Evolutionary conservation across 2,113 vertebrate genomes (phyloP).

Genomic region (Pleuronectes platessa): DNA sequence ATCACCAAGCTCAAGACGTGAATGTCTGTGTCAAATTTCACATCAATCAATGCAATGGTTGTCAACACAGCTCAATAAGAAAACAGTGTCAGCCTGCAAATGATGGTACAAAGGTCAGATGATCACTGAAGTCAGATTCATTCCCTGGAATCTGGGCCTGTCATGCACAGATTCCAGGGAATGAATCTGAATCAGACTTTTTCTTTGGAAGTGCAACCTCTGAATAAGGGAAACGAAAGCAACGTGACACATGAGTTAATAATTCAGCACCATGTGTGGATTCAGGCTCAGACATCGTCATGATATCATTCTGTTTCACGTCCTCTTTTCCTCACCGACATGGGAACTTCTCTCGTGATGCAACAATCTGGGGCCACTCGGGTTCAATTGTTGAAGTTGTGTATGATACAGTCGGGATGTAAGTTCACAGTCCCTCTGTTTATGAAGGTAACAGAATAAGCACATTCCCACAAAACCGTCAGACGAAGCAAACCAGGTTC

Average conservation of each 20-base stretch:
- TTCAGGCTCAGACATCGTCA: neutral
- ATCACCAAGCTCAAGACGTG: too few species aligned
- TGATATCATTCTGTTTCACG: slow-evolving; percentile 1
- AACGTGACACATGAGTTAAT: neutral
- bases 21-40: too few species aligned
- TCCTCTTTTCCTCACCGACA: neutral
- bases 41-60: too few species aligned
- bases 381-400: neutral
- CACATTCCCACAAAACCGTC: neutral
- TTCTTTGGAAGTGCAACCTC: neutral
- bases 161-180: too few species aligned
- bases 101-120: too few species aligned
- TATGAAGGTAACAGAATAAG: neutral
- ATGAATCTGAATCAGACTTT: neutral
- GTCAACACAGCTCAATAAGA: too few species aligned
- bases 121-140: too few species aligned
- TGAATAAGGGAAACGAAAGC: slow-evolving; percentile 3
- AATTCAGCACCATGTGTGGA: neutral
- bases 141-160: neutral
- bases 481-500: neutral
- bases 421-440: neutral
- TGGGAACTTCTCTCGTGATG: neutral
- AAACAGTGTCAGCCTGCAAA: too few species aligned
- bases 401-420: neutral
- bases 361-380: neutral